Evolutionary conservation across 1,140 invertebrate genomes (phyloP), one percentile per base, ranked within the genome.

Genomic region (Ceratina japonica): DNA sequence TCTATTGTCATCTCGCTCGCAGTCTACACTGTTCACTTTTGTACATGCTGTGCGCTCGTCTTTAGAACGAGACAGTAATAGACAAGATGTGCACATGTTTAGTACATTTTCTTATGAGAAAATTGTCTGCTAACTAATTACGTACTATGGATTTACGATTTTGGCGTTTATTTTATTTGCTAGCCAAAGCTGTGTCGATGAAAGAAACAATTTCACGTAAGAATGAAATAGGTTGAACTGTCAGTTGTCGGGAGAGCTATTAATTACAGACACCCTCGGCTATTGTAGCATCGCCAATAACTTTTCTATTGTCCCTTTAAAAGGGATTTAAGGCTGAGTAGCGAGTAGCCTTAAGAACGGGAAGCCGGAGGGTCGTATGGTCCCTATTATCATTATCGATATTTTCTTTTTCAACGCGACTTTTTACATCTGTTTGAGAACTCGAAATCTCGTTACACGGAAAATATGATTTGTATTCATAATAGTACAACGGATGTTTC

Each of bases 261-360:
- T 89, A 90, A 90, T 90, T 89, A 89, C 75, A 77, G 75, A 77
- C 66, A 69, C 82, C 75, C 63, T 76, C 76, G 49, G 76, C 69
- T 44, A 86, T 86, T 81, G 78, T 81, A 59, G 24, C 69, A 74
- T 24, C 56, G 80, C 68, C 87, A 79, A 88, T 87, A 85, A 83
- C 75, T 88, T 87, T 85, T 81, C 86, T 85, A 87, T 88, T 88
- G 85, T 83, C 75, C 78, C 62, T 81, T 77, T 87, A 86, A 88
- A 82, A 79, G 84, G 76, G 84, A 83, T 88, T 87, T 87, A 82
- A 74, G 75, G 24, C 70, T 44, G 37, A 44, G 54, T n/a, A 56
- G 54, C 20, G 62, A 44, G 61, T n/a, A 63, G 51, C 71, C 56
- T 27, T 49, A 37, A 49, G 24, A 70, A 31, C 44, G 51, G 62